Evolutionary conservation across 2,113 vertebrate genomes (phyloP).

Genomic region (Thymallus thymallus): DNA sequence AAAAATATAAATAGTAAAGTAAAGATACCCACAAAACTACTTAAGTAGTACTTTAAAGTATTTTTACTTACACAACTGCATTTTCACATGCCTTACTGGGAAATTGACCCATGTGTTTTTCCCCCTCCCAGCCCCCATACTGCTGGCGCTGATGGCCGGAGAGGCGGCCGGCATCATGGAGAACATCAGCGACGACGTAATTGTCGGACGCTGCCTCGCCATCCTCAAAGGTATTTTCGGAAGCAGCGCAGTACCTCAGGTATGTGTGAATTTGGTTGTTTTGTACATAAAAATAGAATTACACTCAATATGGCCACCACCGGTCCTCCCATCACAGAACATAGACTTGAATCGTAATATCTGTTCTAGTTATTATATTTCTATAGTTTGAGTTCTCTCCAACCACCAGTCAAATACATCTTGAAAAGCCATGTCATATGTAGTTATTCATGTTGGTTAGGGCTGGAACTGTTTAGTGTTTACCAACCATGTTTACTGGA

Average conservation of each 20-base stretch:
- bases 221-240: constrained; percentile 99
- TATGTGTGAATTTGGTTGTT: constrained; percentile 31
- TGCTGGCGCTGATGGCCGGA: constrained; percentile 93
- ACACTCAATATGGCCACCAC: constrained; percentile 29
- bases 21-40: too few species aligned
- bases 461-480: constrained; percentile 17
- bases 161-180: constrained; percentile 99
- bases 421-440: constrained; percentile 53
- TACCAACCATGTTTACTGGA: constrained; percentile 50
- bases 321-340: constrained; percentile 8
- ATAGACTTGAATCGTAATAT: not conserved
- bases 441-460: constrained; percentile 34
- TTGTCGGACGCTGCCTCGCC: constrained; percentile 94
- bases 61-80: constrained; percentile 38
- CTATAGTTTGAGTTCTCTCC: constrained; percentile 13
- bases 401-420: constrained; percentile 56
- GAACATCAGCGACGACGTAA: constrained; percentile 98
- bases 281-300: too few species aligned
- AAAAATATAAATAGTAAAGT: too few species aligned
- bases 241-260: constrained; percentile 96
- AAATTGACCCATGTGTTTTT: constrained; percentile 80
- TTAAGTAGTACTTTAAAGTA: too few species aligned
- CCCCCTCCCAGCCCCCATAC: constrained; percentile 83
- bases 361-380: not conserved
- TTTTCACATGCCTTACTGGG: constrained; percentile 95